A percentile compares a stretch with the other conserved stretches of the same genome.
phyloP scores from a whole-genome alignment of 2,797 vertebrate species.

The Crypturellus tataupa region DNA sequence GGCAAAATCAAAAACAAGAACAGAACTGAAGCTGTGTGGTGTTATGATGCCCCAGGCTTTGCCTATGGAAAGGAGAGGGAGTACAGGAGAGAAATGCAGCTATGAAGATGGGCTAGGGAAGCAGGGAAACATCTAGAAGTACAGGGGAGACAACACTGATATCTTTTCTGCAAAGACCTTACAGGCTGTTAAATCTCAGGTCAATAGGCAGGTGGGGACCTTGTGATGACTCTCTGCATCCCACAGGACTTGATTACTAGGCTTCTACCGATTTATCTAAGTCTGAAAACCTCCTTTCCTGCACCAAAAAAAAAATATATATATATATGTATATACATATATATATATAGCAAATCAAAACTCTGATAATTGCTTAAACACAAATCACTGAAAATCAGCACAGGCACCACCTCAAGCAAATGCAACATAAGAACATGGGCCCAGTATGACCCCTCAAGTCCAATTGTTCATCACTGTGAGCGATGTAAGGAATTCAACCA shows the following conservation, averaged over 20 bases:
- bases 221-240: background rate
- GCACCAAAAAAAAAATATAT: background rate
- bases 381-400: background rate
- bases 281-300: background rate
- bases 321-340: too few species aligned
- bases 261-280: background rate
- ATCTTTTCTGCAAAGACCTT: background rate
- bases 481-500: background rate
- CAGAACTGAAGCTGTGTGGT: background rate
- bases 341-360: background rate
- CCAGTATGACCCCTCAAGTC: background rate
- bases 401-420: background rate
- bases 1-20: conserved; percentile 26
- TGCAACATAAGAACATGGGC: background rate
- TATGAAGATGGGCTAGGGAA: background rate
- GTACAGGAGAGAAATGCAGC: background rate
- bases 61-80: background rate
- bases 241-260: background rate
- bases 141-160: background rate
- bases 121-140: background rate
- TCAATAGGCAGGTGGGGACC: background rate
- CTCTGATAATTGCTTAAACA: background rate
- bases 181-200: background rate
- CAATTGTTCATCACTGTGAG: background rate
- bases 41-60: conserved; percentile 17